Evolutionary conservation across 2,797 vertebrate genomes (phyloP), one percentile per base, ranked within the genome.

Genomic region (Molothrus ater): DNA sequence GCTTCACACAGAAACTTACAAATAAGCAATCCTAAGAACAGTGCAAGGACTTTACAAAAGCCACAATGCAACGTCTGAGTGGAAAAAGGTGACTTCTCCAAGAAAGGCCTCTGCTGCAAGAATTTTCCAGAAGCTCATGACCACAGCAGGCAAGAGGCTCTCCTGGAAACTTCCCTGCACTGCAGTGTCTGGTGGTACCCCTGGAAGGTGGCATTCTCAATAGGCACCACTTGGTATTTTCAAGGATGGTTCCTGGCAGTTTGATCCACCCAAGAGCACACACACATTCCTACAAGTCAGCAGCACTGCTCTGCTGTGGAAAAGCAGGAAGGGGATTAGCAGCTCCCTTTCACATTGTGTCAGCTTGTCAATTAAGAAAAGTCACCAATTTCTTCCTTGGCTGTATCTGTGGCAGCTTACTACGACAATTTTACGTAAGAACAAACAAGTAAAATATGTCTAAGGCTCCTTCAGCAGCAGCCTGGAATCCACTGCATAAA

Each of bases 21-120:
- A 92, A 95, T 89, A 90, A 96, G 69, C 76, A 54, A 50, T 89
- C 63, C 83, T 80, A 66, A 87, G 71, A 95, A 86, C 50, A 18
- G 8, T 31, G 22, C 9, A 51, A 87, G 69, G 36, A 38, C 50
- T 70, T 48, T 31, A 84, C 19, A 38, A 48, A 88, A 51, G 7
- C 4, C 76, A 64, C 48, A 50, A 20, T 16, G 28, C 13, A 38
- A 38, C 0, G 5, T 22, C 2, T 40, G 51, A 79, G 56, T 25
- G 71, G 45, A 29, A 79, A 73, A 73, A 63, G 13, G 13, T 71
- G 45, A 21, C 61, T 86, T 87, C 71, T 70, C 51, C 32, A 60
- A 15, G 65, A 56, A 57, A 22, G 25, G 28, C 13, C 22, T 32
- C 50, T 1, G 2, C 54, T 71, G 32, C 36, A 72, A 66, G 50